Evolutionary conservation across 2,797 vertebrate genomes (phyloP), one percentile per base, ranked within the genome.

Genomic region (Tarsius wallacei): DNA sequence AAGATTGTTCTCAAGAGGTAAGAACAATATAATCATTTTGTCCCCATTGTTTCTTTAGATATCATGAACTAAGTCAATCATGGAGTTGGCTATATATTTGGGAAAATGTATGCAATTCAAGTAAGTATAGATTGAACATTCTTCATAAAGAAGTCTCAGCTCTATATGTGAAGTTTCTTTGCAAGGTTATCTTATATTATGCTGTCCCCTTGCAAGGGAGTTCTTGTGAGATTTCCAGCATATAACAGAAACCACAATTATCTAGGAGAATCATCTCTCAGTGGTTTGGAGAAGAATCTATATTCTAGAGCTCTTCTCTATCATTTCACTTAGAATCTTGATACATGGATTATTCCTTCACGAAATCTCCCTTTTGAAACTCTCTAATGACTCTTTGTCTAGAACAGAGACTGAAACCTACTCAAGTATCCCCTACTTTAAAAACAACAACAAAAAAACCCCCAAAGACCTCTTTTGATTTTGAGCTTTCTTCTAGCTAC

Each of bases 361-460:
- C 2, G 5, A 3, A 53, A 28, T 17, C 28, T 42, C 80, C 22
- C 66, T 21, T n/a, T 42, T 61, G 33, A 57, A 93, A 63, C 8
- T 74, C n/a, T 83, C 51, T 77, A 73, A 36, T 71, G 16, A 36
- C 36, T 84, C 11, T 78, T 83, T 24, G 5, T 74, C 57, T 74
- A 53, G 73, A 74, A 5, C 53, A 31, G 22, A 86, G 55, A 24
- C 51, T 86, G 59, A 93, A 83, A 47, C 21, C 66, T 59, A 12
- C 49, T 94, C 59, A 90, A 59, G 13, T n/a, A 59, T 74, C n/a
- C 78, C 19, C 59, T 88, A 61, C 49, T 47, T 93, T 91, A 83
- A 94, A 97, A 93, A 42, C 42, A 42, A 42, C 42, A 42, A 42
- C 42, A 42, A 47, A 71, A 42, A 42, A 42, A 42, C 42, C 42